Evolutionary conservation across 2,797 vertebrate genomes (phyloP).

Genomic region (Tapirus indicus): DNA sequence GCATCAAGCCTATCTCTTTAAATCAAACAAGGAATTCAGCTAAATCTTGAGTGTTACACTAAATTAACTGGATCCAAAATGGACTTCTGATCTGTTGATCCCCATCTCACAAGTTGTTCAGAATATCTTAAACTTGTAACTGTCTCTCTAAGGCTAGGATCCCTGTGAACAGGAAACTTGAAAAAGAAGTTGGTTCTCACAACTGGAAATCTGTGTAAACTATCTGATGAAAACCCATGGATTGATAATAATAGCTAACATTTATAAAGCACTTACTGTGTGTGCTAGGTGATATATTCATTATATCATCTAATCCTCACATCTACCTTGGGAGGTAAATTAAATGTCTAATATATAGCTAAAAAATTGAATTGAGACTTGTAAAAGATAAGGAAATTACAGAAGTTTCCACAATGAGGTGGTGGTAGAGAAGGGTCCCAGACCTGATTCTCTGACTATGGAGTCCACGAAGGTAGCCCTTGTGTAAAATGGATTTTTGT

Average conservation of each 20-base stretch:
- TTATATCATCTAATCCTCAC: neutral
- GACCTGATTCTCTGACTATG: rapidly evolving
- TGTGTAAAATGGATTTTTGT: neutral
- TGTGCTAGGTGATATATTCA: neutral
- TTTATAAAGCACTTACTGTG: neutral
- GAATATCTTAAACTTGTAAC: neutral
- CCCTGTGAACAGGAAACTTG: neutral
- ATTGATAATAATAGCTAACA: neutral
- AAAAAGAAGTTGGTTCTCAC: neutral
- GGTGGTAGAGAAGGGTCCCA: neutral
- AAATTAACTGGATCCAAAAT: constrained; percentile 69
- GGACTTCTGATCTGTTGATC: constrained; percentile 62
- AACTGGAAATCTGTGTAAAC: neutral
- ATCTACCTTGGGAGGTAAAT: neutral
- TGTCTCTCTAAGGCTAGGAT: neutral
- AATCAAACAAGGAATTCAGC: constrained; percentile 78
- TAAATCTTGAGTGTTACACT: constrained; percentile 64
- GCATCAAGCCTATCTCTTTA: constrained; percentile 70
- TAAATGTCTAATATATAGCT: neutral
- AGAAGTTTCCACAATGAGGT: neutral
- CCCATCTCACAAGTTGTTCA: neutral
- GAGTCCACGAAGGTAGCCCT: neutral
- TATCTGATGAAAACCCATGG: neutral
- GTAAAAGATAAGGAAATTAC: neutral
- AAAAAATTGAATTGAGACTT: neutral